Base-by-base conservation (phyloP, 2,888 invertebrate genomes). In the Druceiella hillmani region DNA sequence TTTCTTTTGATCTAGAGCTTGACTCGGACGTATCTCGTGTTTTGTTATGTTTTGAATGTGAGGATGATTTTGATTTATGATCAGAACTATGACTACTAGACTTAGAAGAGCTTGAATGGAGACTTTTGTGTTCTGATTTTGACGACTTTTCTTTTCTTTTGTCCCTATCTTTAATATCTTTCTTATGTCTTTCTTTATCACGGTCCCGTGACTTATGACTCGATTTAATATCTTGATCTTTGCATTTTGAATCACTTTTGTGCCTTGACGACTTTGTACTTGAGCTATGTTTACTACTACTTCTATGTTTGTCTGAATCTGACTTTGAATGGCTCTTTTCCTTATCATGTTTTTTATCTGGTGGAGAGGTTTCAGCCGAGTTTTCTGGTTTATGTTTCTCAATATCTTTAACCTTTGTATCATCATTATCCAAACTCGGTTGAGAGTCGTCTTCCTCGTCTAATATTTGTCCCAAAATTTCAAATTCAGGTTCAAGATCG, bases 401-500 rank as follows among this genome's bases (percentile, higher is more conserved):
- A 29, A 34, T 33, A 33, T 48, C 43, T 36, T n/a, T n/a, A n/a
- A n/a, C n/a, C n/a, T n/a, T n/a, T n/a, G n/a, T n/a, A n/a, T n/a
- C n/a, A n/a, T n/a, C n/a, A n/a, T n/a, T n/a, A n/a, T n/a, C n/a
- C n/a, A n/a, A n/a, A n/a, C n/a, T n/a, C 5, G 26, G 12, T 33
- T 46, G 46, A 16, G 24, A 26, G 3, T 13, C 45, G 48, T 62
- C 66, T 53, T 69, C 68, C 54, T 68, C 72, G 59, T 69, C 64
- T 46, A 72, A 55, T 51, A 73, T 72, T 59, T 73, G 64, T 49
- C 62, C 71, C 41, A 73, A 53, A 27, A 72, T 68, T 53, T 72
- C 72, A 62, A 72, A 73, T 51, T 73, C 72, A 39, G 66, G 56
- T 3, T 67, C 69, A 41, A 72, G 54, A 35, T 71, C 69, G 58